A percentile compares a stretch with the other conserved stretches of the same genome.
These are phyloP conservation scores for Ylistrum balloti DNA, from an alignment of 1,140 invertebrate genomes.

Conservation along the genomic window DNA sequence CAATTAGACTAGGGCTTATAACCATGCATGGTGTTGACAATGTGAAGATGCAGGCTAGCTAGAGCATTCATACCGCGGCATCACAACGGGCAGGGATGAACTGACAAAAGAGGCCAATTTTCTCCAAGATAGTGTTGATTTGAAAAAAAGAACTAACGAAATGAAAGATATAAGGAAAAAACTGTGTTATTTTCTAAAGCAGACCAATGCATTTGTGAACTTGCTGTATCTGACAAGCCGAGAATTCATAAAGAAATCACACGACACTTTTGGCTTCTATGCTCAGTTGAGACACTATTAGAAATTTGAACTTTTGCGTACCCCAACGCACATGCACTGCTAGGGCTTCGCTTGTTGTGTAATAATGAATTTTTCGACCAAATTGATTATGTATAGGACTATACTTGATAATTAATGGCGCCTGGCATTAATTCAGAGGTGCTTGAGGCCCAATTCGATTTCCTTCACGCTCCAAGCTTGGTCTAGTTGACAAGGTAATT, in stretches of 20 bases:
- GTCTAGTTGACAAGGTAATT: conserved; percentile 31
- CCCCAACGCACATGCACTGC: conserved; percentile 1
- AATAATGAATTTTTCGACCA: conserved; percentile 39
- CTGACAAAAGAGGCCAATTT: conserved; percentile 18
- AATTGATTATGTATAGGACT: conserved; percentile 29
- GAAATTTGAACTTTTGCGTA: not conserved
- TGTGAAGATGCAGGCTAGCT: not conserved
- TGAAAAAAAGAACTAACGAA: not conserved
- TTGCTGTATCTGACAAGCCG: conserved; percentile 4
- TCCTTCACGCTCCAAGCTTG: conserved; percentile 31
- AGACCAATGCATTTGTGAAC: conserved; percentile 21
- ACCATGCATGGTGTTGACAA: not conserved
- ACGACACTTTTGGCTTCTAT: not conserved
- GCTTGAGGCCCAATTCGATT: conserved; percentile 31
- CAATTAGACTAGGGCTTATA: not conserved
- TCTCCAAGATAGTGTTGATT: conserved; percentile 10
- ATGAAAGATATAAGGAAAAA: not conserved
- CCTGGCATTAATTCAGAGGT: conserved; percentile 26
- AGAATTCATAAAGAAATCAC: not conserved
- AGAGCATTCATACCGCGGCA: not conserved
- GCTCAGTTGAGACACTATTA: not conserved
- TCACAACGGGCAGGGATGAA: not conserved
- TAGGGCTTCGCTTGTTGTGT: not conserved
- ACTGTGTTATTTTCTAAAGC: not conserved
- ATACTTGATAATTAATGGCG: conserved; percentile 25